Evolutionary conservation across 2,888 invertebrate species (phyloP), one percentile per base, ranked within the genome.

Genomic region (Sturmia bella): DNA sequence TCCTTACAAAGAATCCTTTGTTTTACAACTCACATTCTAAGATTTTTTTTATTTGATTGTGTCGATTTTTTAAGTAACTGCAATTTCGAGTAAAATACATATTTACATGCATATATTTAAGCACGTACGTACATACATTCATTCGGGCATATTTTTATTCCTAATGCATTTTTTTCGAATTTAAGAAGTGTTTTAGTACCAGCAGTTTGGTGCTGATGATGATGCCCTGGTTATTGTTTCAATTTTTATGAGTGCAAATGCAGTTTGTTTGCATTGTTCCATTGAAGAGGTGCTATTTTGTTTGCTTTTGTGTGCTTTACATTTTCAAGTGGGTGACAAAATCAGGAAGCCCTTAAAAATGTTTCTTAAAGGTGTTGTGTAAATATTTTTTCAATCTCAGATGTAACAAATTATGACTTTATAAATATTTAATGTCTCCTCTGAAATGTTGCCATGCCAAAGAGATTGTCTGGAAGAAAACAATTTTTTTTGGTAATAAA

Each of bases 281-380:
- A 39, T 69, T 78, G 24, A 79, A 81, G 66, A 45, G 70, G 50
- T 66, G 76, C 50, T 73, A 74, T 64, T 78, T 77, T 69, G 48
- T 32, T 52, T 66, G 56, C 54, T 21, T 68, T 70, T 74, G 32
- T 74, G 45, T 69, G 73, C 80, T 80, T 59, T 64, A 72, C 37
- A 72, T 75, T 74, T 15, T 83, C 50, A 73, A 84, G 86, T 85
- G 85, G 85, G 87, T 87, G 87, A 85, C 85, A 84, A 77, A 84
- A 84, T 83, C 83, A 78, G 80, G 79, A 83, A 74, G 70, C 78
- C 59, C 74, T 75, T 81, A 72, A 68, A 73, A 73, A 77, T 73
- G 32, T 73, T 68, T 43, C 76, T 57, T 70, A 77, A 83, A 83
- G 83, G 83, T 80, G 83, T 83, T 69, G 64, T 76, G 73, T 54